Percentiles rank a stretch among this genome's conserved stretches.
These are phyloP conservation scores for Oedothorax gibbosus DNA, from an alignment of 1,140 invertebrate genomes.

Conservation along the genomic window DNA sequence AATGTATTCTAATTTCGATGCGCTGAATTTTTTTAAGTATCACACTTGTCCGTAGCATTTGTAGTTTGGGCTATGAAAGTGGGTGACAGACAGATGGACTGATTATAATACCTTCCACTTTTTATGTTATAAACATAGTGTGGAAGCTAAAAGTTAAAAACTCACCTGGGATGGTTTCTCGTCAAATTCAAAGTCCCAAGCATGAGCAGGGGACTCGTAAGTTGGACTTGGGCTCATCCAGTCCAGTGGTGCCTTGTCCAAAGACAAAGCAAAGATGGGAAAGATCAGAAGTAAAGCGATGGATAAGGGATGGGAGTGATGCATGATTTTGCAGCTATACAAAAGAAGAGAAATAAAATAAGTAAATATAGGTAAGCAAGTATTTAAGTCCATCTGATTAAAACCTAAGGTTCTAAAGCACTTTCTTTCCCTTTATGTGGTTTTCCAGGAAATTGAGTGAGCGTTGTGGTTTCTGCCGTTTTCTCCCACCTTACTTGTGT, in stretches of 20 bases:
- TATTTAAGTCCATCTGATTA: background rate
- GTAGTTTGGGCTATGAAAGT: too few relatives aligned
- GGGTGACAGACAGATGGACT: too few relatives aligned
- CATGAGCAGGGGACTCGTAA: slow-evolving; percentile 38
- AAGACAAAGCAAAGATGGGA: background rate
- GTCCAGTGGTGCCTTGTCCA: background rate
- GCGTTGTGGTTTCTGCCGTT: too few relatives aligned
- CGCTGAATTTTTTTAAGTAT: too few relatives aligned
- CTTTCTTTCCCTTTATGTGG: background rate
- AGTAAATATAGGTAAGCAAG: background rate
- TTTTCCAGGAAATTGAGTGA: too few relatives aligned
- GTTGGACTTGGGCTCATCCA: slow-evolving; percentile 50
- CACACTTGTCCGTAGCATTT: too few relatives aligned
- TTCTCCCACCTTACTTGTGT: too few relatives aligned
- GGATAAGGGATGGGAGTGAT: background rate
- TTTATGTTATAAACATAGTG: background rate
- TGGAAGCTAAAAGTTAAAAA: background rate
- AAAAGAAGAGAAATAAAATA: background rate
- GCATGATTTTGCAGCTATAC: background rate
- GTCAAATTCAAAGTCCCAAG: slow-evolving; percentile 60
- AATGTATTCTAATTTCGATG: too few relatives aligned
- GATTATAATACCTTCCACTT: too few relatives aligned
- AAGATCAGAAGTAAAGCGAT: background rate
- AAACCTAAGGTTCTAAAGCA: background rate
- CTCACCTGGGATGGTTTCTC: slow-evolving; percentile 50